Percentiles rank a stretch among this genome's conserved stretches.
Evolutionary conservation across 2,797 vertebrate species (phyloP).

Genomic region (Otolemur crassicaudatus): DNA sequence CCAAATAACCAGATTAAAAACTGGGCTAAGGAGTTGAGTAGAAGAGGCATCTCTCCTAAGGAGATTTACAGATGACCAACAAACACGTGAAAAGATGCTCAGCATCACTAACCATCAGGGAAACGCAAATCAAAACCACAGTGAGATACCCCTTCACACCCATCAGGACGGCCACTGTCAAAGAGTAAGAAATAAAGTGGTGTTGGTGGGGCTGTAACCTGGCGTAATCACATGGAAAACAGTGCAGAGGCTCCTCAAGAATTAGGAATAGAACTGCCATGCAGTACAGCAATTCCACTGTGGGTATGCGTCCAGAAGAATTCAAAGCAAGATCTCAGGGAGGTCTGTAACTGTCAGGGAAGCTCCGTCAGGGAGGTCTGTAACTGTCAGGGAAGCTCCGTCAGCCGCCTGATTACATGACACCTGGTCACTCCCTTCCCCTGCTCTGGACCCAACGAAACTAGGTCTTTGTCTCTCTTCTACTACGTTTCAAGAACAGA

Average conservation of each 20-base stretch:
- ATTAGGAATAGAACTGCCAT: neutral
- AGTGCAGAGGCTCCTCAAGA: neutral
- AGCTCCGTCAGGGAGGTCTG: neutral
- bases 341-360: neutral
- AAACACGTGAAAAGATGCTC: neutral
- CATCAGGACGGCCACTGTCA: neutral
- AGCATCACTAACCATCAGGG: neutral
- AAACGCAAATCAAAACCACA: conserved; percentile 3
- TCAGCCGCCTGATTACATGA: neutral
- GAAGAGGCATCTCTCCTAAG: neutral
- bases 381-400: neutral
- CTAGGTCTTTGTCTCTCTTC: neutral
- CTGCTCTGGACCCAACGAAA: neutral
- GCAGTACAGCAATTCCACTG: neutral
- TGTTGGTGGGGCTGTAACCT: neutral
- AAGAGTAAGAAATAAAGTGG: neutral
- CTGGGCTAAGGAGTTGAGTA: neutral
- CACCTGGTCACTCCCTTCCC: neutral
- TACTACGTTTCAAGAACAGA: neutral
- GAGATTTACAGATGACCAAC: neutral
- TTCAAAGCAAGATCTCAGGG: neutral
- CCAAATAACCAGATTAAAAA: neutral
- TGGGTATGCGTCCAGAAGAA: neutral
- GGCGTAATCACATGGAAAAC: neutral
- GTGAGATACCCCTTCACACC: neutral